Conservation (phyloP, 2,888 invertebrate genomes). For the Lochmaea capreae region DNA sequence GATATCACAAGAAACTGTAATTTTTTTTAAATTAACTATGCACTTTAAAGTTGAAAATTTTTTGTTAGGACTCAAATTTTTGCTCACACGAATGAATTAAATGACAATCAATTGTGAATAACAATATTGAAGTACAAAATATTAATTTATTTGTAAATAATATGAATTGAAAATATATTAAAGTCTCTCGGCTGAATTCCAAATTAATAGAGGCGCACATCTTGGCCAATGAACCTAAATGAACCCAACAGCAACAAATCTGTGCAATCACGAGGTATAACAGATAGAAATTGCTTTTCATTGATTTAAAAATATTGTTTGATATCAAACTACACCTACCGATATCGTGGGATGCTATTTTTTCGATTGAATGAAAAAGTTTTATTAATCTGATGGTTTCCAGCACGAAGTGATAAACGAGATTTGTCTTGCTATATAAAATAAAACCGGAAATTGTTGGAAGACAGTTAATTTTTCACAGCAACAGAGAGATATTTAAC, state of each 20-base stretch:
- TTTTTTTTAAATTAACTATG: too few relatives aligned
- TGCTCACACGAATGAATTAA: too few relatives aligned
- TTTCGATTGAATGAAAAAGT: background rate
- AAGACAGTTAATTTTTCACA: background rate
- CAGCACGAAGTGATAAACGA: slow-evolving; percentile 13
- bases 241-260: slow-evolving; percentile 29
- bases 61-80: too few relatives aligned
- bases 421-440: background rate
- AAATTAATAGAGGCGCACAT: slow-evolving; percentile 11
- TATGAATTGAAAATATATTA: background rate
- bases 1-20: background rate
- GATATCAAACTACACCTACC: slow-evolving; percentile 28
- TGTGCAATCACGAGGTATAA: slow-evolving; percentile 33
- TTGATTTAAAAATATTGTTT: slow-evolving; percentile 23
- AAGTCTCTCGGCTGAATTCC: background rate
- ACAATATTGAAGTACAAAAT: too few relatives aligned
- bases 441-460: too few relatives aligned
- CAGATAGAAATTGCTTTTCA: slow-evolving; percentile 29
- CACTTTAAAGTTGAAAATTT: too few relatives aligned
- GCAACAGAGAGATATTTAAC: background rate
- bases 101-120: too few relatives aligned
- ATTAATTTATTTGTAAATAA: too few relatives aligned
- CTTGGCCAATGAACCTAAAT: slow-evolving; percentile 26
- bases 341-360: background rate
- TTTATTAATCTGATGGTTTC: slow-evolving; percentile 12